phyloP scores from a whole-genome alignment of 2,797 vertebrate species.

The Hipposideros larvatus region DNA sequence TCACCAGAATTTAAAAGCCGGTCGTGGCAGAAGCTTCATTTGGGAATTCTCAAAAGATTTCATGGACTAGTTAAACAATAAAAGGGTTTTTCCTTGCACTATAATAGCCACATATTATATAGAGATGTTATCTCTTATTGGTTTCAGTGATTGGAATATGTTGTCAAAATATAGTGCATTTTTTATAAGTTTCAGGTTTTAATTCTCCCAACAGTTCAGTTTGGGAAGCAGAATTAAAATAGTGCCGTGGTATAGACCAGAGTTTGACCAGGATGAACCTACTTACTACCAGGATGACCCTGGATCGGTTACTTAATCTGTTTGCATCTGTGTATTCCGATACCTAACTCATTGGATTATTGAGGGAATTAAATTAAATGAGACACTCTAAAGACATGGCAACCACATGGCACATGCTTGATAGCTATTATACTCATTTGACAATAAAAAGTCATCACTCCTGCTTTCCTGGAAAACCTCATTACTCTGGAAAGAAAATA shows the following conservation, averaged over 20 bases:
- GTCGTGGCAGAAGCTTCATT: neutral
- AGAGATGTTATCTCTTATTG: neutral
- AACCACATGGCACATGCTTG: fast-evolving
- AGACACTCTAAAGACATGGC: neutral
- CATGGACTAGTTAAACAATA: neutral
- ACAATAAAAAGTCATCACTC: neutral
- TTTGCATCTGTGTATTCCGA: neutral
- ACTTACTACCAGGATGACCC: neutral
- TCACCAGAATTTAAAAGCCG: neutral
- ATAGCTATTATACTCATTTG: neutral
- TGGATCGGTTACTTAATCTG: neutral
- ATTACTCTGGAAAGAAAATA: neutral
- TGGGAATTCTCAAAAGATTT: constrained; percentile 42
- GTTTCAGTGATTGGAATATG: neutral
- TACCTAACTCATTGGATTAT: neutral
- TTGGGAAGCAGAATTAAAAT: constrained; percentile 4
- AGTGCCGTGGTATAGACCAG: neutral
- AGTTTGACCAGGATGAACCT: neutral
- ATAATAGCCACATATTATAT: neutral
- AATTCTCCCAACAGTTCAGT: neutral
- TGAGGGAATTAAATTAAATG: neutral
- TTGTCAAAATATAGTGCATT: neutral
- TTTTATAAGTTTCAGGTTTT: neutral
- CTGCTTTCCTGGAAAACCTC: neutral
- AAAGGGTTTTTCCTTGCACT: neutral